phyloP scores from a whole-genome alignment of 2,113 vertebrate species.

The Archocentrus centrarchus region DNA sequence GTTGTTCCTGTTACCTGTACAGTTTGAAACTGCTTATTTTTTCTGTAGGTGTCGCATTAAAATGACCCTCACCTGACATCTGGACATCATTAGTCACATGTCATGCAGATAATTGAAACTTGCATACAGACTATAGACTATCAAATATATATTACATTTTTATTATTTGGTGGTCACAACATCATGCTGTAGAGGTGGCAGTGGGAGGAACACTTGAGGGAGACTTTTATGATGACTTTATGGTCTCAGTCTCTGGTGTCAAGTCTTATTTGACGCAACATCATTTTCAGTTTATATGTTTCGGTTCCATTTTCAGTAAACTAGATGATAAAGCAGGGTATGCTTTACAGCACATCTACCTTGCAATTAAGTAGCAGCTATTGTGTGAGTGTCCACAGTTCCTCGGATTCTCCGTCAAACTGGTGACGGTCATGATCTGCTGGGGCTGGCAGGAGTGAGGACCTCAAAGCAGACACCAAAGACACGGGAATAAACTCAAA shows the following conservation, averaged over 20 bases:
- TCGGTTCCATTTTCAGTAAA: background rate
- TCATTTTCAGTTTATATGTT: background rate
- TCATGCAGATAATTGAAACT: background rate
- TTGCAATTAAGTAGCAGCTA: too few relatives aligned
- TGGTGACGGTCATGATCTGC: background rate
- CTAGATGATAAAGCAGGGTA: background rate
- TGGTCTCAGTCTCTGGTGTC: background rate
- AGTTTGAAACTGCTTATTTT: background rate
- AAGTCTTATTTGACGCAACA: background rate
- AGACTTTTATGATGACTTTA: background rate
- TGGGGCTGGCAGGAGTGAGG: too few relatives aligned
- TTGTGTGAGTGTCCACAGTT: background rate
- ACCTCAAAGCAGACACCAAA: too few relatives aligned
- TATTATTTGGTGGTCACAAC: too few relatives aligned
- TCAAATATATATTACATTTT: too few relatives aligned
- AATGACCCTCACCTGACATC: background rate
- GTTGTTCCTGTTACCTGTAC: background rate
- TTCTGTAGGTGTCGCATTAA: too few relatives aligned
- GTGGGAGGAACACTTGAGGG: background rate
- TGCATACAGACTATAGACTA: background rate
- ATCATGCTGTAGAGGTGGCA: too few relatives aligned
- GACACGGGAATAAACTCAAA: too few relatives aligned
- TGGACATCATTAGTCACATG: background rate
- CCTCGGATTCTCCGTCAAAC: background rate
- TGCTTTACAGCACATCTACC: rapidly evolving